Evolutionary conservation across 2,113 vertebrate species (phyloP), one percentile per base, ranked within the genome.

Genomic region (Brachionichthys hirsutus): DNA sequence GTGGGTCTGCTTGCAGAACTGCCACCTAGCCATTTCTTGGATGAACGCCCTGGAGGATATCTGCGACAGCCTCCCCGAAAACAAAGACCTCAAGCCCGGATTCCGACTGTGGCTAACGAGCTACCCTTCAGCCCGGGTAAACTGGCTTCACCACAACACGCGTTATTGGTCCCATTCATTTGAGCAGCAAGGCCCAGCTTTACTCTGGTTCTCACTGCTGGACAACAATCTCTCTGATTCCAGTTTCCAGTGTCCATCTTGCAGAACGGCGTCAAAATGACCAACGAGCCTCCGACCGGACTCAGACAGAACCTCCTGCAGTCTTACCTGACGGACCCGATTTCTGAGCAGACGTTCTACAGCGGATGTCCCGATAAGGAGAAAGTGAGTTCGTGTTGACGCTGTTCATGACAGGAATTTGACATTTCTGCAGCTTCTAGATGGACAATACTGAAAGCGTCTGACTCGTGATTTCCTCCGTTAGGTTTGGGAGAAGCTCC

Each of bases 181-280:
- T 6, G 4, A 30, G 24, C 24, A 30, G 8, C 24, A 30, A 30
- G 24, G 24, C 24, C 8, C 5, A 30, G 24, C 24, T 30, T 30
- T 30, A 4, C 8, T 30, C 24, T 30, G 24, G 1, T 8, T 8
- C 24, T 30, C 3, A 30, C 8, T 6, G 8, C 24, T 30, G 24
- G 8, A 30, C 24, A 30, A 30, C 24, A 30, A 6, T 30, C 24
- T 30, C 8, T 30, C 1, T 30, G 24, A 30, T 30, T 30, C 8
- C 24, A 30, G 77, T 98, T 98, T 85, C 96, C 95, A 1, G 93
- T 97, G 47, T 96, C 93, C 59, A 95, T 98, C 73, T 93, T 96
- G 18, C 94, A 98, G 87, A 96, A 97, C 20, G 92, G 96, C 22
- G 88, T 98, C 76, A 98, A 98, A 88, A 98, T 97, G 95, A 98